A percentile compares a stretch with the other conserved stretches of the same genome.
Evolutionary conservation across 2,797 vertebrate genomes (phyloP).

Genomic region (Rhinoraja longicauda): DNA sequence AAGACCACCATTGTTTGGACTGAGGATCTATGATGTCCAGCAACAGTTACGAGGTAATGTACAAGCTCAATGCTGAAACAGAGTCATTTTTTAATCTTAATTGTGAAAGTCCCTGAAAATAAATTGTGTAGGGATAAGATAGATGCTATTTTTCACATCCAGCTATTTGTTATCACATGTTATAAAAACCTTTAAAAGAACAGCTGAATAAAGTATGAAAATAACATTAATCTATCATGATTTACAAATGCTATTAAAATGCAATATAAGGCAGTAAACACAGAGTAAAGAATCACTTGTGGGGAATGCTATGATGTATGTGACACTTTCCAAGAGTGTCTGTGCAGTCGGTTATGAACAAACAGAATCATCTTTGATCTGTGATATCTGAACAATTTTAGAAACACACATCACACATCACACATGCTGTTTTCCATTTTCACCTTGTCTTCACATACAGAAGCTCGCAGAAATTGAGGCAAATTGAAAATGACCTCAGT

Average conservation of each 20-base stretch:
- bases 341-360: background rate
- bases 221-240: conserved; percentile 39
- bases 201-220: conserved; percentile 24
- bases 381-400: background rate
- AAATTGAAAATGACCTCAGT: background rate
- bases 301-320: background rate
- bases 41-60: conserved; percentile 49
- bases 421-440: background rate
- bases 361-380: background rate
- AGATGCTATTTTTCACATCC: background rate
- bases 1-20: conserved; percentile 86
- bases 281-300: conserved; percentile 18
- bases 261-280: conserved; percentile 9
- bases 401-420: background rate
- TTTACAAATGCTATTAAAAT: conserved; percentile 39
- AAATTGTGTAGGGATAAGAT: background rate
- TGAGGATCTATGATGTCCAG: conserved; percentile 85
- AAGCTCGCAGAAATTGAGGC: background rate
- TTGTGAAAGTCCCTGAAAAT: background rate
- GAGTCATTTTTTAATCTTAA: background rate
- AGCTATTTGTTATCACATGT: conserved; percentile 35
- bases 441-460: background rate
- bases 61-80: background rate
- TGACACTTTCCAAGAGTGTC: background rate
- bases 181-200: conserved; percentile 25